These are phyloP conservation scores for Ammospiza nelsoni DNA, from an alignment of 2,113 vertebrate species.

Conservation along the genomic window DNA sequence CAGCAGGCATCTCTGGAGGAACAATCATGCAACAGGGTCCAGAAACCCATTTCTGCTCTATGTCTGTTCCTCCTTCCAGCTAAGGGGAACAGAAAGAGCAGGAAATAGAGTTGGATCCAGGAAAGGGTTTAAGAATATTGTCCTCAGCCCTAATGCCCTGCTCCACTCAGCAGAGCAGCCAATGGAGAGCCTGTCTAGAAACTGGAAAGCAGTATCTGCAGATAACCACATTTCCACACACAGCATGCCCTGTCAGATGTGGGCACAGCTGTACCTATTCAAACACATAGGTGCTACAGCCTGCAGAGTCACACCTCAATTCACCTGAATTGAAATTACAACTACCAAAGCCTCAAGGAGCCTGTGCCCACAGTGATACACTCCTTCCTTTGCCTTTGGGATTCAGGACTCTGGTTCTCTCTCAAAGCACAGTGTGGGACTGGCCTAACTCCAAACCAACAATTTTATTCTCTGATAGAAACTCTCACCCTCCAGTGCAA, in stretches of 20 bases:
- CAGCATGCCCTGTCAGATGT: background rate
- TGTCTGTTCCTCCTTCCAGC: background rate
- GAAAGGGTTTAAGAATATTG: background rate
- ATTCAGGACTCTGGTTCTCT: background rate
- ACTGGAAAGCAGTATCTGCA: background rate
- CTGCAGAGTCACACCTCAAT: background rate
- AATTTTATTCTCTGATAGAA: background rate
- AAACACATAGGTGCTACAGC: background rate
- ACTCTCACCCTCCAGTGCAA: background rate
- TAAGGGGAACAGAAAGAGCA: background rate
- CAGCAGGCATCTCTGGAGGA: background rate
- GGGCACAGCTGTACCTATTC: background rate
- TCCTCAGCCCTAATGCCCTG: background rate
- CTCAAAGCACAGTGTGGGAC: background rate
- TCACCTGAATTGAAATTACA: background rate
- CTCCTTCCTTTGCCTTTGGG: background rate
- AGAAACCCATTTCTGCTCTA: background rate
- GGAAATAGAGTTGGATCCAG: background rate
- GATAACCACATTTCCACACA: background rate
- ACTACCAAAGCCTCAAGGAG: background rate
- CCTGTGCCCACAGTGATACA: background rate
- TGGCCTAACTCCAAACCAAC: background rate
- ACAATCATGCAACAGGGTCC: background rate
- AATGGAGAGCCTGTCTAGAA: background rate
- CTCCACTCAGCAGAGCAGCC: background rate